A percentile compares a stretch with the other conserved stretches of the same genome.
Evolutionary conservation across 2,113 vertebrate genomes (phyloP).

Genomic region (Hepsetus odoe): DNA sequence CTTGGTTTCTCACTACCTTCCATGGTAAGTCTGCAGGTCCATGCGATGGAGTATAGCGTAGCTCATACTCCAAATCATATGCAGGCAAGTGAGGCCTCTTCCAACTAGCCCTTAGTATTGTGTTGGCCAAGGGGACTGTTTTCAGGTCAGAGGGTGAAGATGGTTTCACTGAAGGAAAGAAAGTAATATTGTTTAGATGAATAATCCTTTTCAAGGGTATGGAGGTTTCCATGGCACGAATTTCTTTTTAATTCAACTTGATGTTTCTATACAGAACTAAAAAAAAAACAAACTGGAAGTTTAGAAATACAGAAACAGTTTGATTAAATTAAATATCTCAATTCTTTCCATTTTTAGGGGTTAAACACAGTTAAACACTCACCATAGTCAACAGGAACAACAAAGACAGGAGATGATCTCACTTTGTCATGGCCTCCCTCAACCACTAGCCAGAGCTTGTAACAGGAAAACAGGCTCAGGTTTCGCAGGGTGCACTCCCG

Average conservation of each 20-base stretch:
- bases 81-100: slow-evolving; percentile 71
- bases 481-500: slow-evolving; percentile 81
- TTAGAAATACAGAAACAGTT: too few relatives aligned
- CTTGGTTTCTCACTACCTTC: slow-evolving; percentile 76
- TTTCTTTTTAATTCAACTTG: too few relatives aligned
- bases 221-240: neutral
- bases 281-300: too few relatives aligned
- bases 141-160: slow-evolving; percentile 75
- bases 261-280: too few relatives aligned
- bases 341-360: neutral
- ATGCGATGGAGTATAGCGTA: slow-evolving; percentile 70
- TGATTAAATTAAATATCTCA: too few relatives aligned
- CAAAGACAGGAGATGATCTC: slow-evolving; percentile 80
- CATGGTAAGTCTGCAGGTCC: slow-evolving; percentile 69
- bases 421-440: slow-evolving; percentile 75
- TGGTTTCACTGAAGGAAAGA: slow-evolving; percentile 81
- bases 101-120: slow-evolving; percentile 84
- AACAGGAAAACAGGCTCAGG: slow-evolving; percentile 83
- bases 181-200: neutral
- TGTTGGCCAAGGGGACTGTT: slow-evolving; percentile 75
- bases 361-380: slow-evolving; percentile 56
- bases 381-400: slow-evolving; percentile 86
- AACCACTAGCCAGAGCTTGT: slow-evolving; percentile 89
- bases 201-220: neutral
- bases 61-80: slow-evolving; percentile 78